Evolutionary conservation across 2,888 invertebrate species (phyloP), one percentile per base, ranked within the genome.

Genomic region (Hirudinaria manillensis): DNA sequence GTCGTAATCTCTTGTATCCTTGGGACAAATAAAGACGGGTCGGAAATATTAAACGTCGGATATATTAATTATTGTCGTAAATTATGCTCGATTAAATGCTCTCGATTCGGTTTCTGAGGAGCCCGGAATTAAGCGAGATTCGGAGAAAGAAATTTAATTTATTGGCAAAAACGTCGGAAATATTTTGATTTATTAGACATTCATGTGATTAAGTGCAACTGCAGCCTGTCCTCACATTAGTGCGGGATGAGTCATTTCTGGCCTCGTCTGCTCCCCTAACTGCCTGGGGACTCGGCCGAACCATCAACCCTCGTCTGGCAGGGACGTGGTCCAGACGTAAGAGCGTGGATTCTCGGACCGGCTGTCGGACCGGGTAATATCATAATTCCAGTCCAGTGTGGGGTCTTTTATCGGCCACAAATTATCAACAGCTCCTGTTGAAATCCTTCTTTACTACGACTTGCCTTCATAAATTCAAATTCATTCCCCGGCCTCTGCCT

Each of bases 171-270:
- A 72, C 34, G 72, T 72, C 72, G n/a, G 38, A 36, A 38, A n/a
- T 24, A 21, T 53, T 53, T 53, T 72, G 72, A 72, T 72, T 72
- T 72, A 72, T 72, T 72, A 72, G 72, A 72, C 53, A 32, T 53
- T 53, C 53, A 53, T 29, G 65, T 61, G 34, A 73, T 73, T 73
- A 68, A 68, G 68, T 29, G 61, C 61, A 29, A 24, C 61, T 21
- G 13, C 61, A 61, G 61, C 61, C 61, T 45, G 45, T 45, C 45
- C 45, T 45, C 45, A 45, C 45, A 45, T 45, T 45, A 45, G 45
- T 45, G 61, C 24, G 7, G 21, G 61, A 29, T 27, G 24, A 61
- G 24, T 61, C 61, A 27, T 29, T 27, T 24, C 24, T 29, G 61
- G 24, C 61, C 24, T 10, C 24, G 61, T 61, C 19, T 61, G 61